Conservation (phyloP, 64 coral and sea anemone genomes). For the Exaiptasia diaphana region DNA sequence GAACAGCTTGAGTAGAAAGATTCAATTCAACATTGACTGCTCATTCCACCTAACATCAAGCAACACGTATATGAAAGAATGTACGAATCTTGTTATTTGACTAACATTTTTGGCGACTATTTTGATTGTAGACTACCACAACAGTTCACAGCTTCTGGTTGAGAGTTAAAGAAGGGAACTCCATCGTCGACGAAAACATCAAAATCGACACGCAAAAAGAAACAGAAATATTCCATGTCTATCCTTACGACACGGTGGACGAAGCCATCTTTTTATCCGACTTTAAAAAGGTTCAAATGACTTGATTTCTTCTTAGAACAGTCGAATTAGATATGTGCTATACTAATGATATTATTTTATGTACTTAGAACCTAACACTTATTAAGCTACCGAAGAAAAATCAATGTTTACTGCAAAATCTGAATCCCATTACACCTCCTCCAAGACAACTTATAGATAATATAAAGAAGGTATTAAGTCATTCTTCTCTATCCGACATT, state of each 20-base stretch:
- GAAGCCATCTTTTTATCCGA: conserved; percentile 1
- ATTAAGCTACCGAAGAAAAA: conserved; percentile 27
- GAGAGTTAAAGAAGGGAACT: background rate
- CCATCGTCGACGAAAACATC: background rate
- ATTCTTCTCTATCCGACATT: background rate
- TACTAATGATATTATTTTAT: background rate
- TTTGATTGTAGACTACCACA: no score
- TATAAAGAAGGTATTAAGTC: background rate
- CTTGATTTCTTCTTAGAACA: background rate
- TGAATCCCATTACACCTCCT: background rate
- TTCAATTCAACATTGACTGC: no score
- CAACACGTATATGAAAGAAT: no score
- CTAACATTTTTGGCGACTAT: no score
- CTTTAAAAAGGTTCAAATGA: conserved; percentile 10
- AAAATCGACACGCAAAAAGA: background rate
- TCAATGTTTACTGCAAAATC: background rate
- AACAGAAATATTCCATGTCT: conserved; percentile 18
- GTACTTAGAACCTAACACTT: conserved; percentile 16
- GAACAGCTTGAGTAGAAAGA: no score
- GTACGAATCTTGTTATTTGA: no score
- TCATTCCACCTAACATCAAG: no score
- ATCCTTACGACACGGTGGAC: background rate
- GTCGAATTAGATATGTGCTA: background rate
- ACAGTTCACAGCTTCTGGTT: background rate
- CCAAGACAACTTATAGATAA: background rate